Evolutionary conservation across 37 sponge, comb jelly and placozoan species (phyloP), one percentile per base, ranked within the genome.

Genomic region (Hexactinellida sp.): DNA sequence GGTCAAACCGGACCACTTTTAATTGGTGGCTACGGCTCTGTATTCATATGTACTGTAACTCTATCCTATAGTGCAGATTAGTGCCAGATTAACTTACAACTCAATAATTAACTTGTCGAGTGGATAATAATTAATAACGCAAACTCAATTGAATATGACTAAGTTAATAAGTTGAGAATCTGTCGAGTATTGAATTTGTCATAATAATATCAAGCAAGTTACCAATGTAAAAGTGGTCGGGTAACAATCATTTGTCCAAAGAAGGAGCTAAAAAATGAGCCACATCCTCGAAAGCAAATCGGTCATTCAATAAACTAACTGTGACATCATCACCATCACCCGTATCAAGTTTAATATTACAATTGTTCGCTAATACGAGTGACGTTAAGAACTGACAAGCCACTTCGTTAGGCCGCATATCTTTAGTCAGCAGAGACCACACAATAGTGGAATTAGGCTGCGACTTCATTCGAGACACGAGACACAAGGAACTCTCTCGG

Each of bases 211-310:
- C 10, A 16, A 41, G 13, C 5, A 13, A 13, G 10, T 41, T 5
- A 16, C 47, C 47, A 41, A 16, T 13, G 13, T 41, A 41, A 41
- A 41, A 76, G 9, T n/a, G n/a, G n/a, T n/a, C n/a, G n/a, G n/a
- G n/a, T n/a, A n/a, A n/a, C n/a, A n/a, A 19, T 63, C 30, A 63
- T 7, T 63, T 10, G 32, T 63, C 76, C 5, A 63, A 28, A 63
- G 76, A 63, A 63, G 76, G 76, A 23, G 76, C 76, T 25, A 63
- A 5, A n/a, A 63, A 63, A 63, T 63, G 28, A 63, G 76, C 76
- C 5, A 63, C 76, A 3, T 63, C 76, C 13, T 63, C 76, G 34
- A 63, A 63, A n/a, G 76, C 76, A 7, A 63, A 23, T 63, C 34
- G 25, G 5, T 63, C 76, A 63, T 63, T 63, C 34, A 63, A n/a